Percentiles rank a stretch among this genome's conserved stretches.
Conservation (phyloP, 1,140 invertebrate genomes). For the Achatina immaculata region DNA sequence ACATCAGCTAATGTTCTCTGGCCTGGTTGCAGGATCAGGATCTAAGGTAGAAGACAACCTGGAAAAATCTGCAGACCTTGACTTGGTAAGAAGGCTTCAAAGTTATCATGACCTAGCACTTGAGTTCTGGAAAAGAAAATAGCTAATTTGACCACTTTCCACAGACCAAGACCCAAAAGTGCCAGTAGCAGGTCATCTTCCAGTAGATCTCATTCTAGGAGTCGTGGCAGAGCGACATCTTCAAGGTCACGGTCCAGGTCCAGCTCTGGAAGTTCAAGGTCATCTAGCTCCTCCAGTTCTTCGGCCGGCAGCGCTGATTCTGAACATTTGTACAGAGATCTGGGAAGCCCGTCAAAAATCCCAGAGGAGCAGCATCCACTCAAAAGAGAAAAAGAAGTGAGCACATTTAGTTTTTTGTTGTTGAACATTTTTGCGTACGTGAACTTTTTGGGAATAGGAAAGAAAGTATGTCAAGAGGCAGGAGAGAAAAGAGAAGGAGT, state of each 20-base stretch:
- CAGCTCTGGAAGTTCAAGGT: slow-evolving; percentile 55
- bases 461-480: too few relatives aligned
- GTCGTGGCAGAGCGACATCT: slow-evolving; percentile 45
- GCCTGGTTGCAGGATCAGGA: too few relatives aligned
- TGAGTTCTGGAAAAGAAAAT: too few relatives aligned
- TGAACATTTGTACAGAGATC: slow-evolving; percentile 60
- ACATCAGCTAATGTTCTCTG: too few relatives aligned
- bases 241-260: slow-evolving; percentile 65
- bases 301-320: slow-evolving; percentile 60
- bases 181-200: slow-evolving; percentile 38
- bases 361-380: background rate
- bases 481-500: too few relatives aligned
- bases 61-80: too few relatives aligned
- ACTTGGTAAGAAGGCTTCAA: too few relatives aligned
- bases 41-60: too few relatives aligned
- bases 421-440: too few relatives aligned
- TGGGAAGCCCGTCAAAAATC: slow-evolving; percentile 45
- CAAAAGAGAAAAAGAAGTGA: slow-evolving; percentile 40
- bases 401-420: too few relatives aligned
- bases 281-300: slow-evolving; percentile 62
- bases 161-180: slow-evolving; percentile 32
- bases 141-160: background rate
- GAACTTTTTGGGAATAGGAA: too few relatives aligned
- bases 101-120: too few relatives aligned
- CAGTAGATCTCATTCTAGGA: slow-evolving; percentile 35